phyloP scores from a whole-genome alignment of 2,888 invertebrate genomes.

The Zygaena filipendulae region DNA sequence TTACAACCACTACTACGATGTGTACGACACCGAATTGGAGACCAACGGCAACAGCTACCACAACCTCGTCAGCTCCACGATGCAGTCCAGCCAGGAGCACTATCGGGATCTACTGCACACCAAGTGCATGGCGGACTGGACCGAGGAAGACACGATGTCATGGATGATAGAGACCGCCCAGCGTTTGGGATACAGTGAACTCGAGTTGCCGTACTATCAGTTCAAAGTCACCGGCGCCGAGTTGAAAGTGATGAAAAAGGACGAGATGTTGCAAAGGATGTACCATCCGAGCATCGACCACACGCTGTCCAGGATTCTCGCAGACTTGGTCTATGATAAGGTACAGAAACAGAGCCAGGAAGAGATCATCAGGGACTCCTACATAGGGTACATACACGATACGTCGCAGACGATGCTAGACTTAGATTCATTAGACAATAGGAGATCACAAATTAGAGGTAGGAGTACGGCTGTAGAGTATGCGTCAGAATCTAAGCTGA shows the following conservation, averaged over 20 bases:
- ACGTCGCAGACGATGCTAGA: conserved; percentile 41
- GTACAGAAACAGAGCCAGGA: conserved; percentile 42
- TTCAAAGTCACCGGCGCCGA: conserved; percentile 47
- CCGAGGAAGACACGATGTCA: conserved; percentile 63
- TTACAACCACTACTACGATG: conserved; percentile 40
- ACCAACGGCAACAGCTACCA: conserved; percentile 46
- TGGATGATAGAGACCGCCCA: conserved; percentile 60
- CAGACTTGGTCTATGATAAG: conserved; percentile 42
- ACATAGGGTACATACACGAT: conserved; percentile 40
- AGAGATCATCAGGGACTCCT: conserved; percentile 36
- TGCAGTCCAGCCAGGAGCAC: conserved; percentile 29
- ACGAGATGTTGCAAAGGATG: conserved; percentile 44
- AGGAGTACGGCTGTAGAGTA: no score
- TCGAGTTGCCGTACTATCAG: conserved; percentile 50
- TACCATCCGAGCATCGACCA: conserved; percentile 38
- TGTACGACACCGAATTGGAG: conserved; percentile 49
- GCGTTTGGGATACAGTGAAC: conserved; percentile 41
- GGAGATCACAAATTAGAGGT: no score
- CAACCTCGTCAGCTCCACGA: conserved; percentile 36
- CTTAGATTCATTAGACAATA: conserved; percentile 35
- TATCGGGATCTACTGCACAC: conserved; percentile 59
- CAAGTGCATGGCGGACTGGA: conserved; percentile 65
- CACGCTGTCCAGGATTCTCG: conserved; percentile 32
- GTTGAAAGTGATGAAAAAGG: conserved; percentile 40
- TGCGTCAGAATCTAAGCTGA: conserved; percentile 43